Evolutionary conservation across 2,797 vertebrate genomes (phyloP).

Genomic region (Petrocephalus sullivani): DNA sequence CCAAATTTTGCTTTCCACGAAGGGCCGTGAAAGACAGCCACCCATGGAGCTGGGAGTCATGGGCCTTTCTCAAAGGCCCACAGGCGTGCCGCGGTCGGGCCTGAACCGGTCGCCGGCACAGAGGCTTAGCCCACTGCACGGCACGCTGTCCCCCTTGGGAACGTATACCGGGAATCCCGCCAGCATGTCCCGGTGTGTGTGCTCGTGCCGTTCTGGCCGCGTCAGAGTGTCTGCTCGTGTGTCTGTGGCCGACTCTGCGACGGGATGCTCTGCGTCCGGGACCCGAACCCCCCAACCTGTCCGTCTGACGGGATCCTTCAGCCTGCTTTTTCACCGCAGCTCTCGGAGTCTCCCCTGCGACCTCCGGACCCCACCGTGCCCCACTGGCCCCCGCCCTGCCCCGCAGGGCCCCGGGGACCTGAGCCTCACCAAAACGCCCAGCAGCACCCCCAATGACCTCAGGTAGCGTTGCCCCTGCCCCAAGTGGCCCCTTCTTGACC

Average conservation of each 20-base stretch:
- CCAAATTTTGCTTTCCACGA: no score
- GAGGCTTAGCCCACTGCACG: no score
- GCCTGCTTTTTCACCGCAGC: constrained; percentile 76
- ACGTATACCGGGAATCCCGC: not conserved
- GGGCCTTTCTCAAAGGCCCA: no score
- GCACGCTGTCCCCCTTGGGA: no score
- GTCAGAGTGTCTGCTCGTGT: not conserved
- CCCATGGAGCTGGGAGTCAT: no score
- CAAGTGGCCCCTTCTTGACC: constrained; percentile 1
- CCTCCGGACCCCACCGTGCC: constrained; percentile 78
- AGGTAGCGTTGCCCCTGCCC: constrained; percentile 71
- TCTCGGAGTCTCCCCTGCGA: constrained; percentile 84
- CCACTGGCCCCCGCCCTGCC: constrained; percentile 71
- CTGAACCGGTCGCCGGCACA: no score
- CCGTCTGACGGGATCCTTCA: constrained; percentile 41
- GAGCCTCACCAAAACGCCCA: constrained; percentile 68
- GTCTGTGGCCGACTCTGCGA: not conserved
- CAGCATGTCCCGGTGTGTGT: not conserved
- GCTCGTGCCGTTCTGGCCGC: not conserved
- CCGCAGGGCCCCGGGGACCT: constrained; percentile 72
- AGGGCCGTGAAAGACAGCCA: no score
- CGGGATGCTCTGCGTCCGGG: not conserved
- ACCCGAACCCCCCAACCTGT: constrained; percentile 21
- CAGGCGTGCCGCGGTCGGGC: no score
- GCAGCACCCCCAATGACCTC: constrained; percentile 81